phyloP scores from a whole-genome alignment of 2,113 vertebrate genomes.

The Sinocyclocheilus anophthalmus region DNA sequence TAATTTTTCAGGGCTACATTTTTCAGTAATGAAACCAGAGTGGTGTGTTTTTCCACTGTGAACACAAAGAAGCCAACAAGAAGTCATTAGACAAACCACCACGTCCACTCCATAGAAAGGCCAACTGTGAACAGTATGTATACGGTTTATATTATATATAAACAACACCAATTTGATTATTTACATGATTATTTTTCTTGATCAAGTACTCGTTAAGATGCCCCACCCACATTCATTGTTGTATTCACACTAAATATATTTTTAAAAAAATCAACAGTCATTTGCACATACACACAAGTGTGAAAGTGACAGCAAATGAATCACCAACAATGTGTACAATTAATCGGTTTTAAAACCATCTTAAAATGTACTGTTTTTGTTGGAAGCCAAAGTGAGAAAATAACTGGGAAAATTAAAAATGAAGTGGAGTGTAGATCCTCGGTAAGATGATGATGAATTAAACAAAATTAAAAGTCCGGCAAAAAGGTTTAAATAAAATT shows the following conservation, averaged over 20 bases:
- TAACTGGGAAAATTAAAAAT: neutral
- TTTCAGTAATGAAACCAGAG: neutral
- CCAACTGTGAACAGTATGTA: constrained; percentile 64
- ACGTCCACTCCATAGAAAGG: constrained; percentile 63
- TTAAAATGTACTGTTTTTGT: neutral
- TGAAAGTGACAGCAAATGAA: neutral
- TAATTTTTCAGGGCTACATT: neutral
- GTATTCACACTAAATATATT: neutral
- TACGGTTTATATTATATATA: constrained; percentile 37
- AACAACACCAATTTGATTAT: constrained; percentile 66
- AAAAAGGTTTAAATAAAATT: neutral
- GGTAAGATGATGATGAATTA: neutral
- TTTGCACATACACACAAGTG: constrained; percentile 31
- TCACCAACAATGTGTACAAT: neutral
- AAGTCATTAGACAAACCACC: constrained; percentile 6
- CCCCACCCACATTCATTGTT: constrained; percentile 28
- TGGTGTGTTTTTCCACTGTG: neutral
- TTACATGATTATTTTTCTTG: constrained; percentile 64
- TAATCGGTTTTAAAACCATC: neutral
- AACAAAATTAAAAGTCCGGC: neutral
- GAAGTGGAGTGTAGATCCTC: neutral
- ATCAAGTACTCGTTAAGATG: constrained; percentile 41
- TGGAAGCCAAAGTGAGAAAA: neutral
- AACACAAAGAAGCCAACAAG: neutral
- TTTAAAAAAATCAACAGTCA: neutral